Percentiles rank a stretch among this genome's conserved stretches.
Conservation (phyloP, 2,888 invertebrate genomes). For the Sceliomorpha sp. region DNA sequence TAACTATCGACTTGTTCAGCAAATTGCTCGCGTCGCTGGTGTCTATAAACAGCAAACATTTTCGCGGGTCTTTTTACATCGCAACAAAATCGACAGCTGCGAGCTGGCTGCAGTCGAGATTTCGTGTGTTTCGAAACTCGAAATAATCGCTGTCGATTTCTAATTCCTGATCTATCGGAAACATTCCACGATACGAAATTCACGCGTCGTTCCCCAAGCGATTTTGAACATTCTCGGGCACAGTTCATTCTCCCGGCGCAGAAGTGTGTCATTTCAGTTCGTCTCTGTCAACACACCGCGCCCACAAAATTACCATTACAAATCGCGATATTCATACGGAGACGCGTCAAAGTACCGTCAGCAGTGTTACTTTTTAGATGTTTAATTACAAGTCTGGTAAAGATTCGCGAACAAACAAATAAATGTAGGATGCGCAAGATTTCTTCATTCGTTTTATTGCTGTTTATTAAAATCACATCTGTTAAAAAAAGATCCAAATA, state of each 20-base stretch:
- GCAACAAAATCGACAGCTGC: conserved; percentile 26
- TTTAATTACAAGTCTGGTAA: too few species aligned
- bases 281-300: conserved; percentile 45
- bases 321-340: too few species aligned
- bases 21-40: conserved; percentile 1
- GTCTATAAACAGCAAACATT: conserved; percentile 10
- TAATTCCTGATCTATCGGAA: conserved; percentile 43
- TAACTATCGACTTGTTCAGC: too few species aligned
- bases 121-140: conserved; percentile 45
- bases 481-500: too few species aligned
- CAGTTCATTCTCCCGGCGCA: conserved; percentile 24
- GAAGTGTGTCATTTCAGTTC: conserved; percentile 45
- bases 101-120: conserved; percentile 39
- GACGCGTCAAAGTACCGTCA: too few species aligned
- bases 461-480: too few species aligned
- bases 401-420: too few species aligned
- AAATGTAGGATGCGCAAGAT: too few species aligned
- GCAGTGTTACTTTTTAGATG: too few species aligned
- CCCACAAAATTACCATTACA: conserved; percentile 21
- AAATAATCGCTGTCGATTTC: conserved; percentile 39
- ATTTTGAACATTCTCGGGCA: conserved; percentile 32
- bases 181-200: conserved; percentile 36
- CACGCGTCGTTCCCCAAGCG: conserved; percentile 31
- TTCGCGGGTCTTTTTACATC: conserved; percentile 29
- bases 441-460: too few species aligned